A percentile compares a stretch with the other conserved stretches of the same genome.
phyloP scores from a whole-genome alignment of 2,888 invertebrate genomes.

The Onchidella celtica region DNA sequence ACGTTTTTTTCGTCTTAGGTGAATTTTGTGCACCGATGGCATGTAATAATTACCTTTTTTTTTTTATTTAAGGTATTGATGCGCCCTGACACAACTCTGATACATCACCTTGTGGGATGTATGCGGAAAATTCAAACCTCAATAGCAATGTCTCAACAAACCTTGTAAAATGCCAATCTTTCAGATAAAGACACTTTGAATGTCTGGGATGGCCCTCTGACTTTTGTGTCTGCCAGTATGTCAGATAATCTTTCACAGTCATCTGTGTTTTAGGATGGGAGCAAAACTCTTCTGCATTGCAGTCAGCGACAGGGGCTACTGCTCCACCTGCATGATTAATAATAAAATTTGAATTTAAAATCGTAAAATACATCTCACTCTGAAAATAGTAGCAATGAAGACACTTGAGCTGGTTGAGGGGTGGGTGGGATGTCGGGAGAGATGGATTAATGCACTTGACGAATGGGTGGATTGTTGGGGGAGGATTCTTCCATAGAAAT shows the following conservation, averaged over 20 bases:
- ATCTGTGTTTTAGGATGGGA: conserved; percentile 87
- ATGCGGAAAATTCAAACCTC: no score
- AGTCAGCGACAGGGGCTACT: conserved; percentile 90
- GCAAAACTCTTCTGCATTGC: conserved; percentile 87
- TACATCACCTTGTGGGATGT: no score
- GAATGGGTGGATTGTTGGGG: no score
- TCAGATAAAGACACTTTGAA: conserved; percentile 87
- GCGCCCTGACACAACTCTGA: no score
- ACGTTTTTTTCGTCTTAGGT: no score
- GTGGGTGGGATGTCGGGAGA: background rate
- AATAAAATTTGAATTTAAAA: no score
- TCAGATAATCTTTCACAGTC: conserved; percentile 86
- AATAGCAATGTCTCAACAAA: conserved; percentile 50
- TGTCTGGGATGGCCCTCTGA: conserved; percentile 72
- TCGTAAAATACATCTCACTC: conserved; percentile 34
- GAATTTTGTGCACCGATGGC: no score
- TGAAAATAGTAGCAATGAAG: background rate
- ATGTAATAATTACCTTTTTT: no score
- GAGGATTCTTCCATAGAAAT: no score
- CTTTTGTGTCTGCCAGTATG: conserved; percentile 85
- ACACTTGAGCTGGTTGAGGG: background rate
- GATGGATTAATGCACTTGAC: background rate
- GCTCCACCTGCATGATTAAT: no score
- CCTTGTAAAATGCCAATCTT: conserved; percentile 91
- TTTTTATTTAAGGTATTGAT: no score